Conservation (phyloP, 2,113 vertebrate species). For the Bos javanicus region DNA sequence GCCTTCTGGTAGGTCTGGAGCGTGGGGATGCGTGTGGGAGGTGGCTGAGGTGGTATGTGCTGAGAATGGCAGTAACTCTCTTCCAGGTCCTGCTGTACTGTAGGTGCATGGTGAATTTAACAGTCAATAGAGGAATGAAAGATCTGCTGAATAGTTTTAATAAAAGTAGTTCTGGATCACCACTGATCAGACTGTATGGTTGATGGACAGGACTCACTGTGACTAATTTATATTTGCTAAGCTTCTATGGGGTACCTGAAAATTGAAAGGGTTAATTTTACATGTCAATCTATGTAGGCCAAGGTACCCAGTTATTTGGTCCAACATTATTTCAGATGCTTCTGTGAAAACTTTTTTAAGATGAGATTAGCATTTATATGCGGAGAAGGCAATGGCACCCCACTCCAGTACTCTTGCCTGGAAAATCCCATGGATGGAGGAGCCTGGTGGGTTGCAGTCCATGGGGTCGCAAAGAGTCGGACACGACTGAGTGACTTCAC, state of each 20-base stretch:
- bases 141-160: neutral
- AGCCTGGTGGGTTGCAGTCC: too few relatives aligned
- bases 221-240: neutral
- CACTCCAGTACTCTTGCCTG: too few relatives aligned
- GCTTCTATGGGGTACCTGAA: neutral
- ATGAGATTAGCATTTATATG: neutral
- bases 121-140: neutral
- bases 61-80: neutral
- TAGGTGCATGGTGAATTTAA: neutral
- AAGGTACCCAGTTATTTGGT: neutral
- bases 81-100: neutral
- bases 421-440: too few relatives aligned
- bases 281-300: neutral
- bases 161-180: neutral
- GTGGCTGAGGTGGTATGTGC: neutral
- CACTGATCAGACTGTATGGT: neutral
- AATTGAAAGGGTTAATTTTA: neutral
- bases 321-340: neutral
- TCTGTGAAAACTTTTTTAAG: neutral
- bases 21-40: neutral
- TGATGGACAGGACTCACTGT: neutral
- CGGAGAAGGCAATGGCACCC: too few relatives aligned
- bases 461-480: too few relatives aligned
- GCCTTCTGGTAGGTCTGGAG: neutral
- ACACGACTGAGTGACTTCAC: too few relatives aligned